Evolutionary conservation across 2,888 invertebrate species (phyloP), one percentile per base, ranked within the genome.

Genomic region (Cosmorhoe ocellata): DNA sequence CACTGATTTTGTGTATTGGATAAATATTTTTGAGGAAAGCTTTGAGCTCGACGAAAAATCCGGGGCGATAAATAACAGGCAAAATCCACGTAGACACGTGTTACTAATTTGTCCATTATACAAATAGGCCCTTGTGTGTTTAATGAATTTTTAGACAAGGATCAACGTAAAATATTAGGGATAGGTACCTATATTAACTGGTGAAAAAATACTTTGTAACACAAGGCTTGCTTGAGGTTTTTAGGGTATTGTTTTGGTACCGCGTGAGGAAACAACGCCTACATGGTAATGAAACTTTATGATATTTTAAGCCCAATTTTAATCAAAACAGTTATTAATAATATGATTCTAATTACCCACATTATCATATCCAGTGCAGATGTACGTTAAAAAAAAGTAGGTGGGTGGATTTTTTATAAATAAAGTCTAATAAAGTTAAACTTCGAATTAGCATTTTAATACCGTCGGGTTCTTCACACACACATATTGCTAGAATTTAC

Each of bases 1-100:
- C 81, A 82, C 88, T 79, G 84, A 89, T 89, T 88, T 78, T 79
- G 73, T 79, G 74, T 83, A 85, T 82, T 85, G 84, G 86, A 82
- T 84, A 83, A 84, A 87, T 84, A 85, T 84, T 85, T 80, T 84
- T 75, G 76, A 76, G 84, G 83, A 89, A 88, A 85, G 72, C 67
- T 22, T 10, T 5, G 36, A 11, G 11, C 10, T n/a, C 58, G 78
- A 80, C 45, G 48, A 47, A 56, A 56, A 46, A 50, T 46, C 38
- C 36, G 10, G 43, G 61, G 48, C 63, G 66, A 85, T 90, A 88
- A 88, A 88, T 85, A 80, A 78, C 57, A 71, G 66, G 67, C 69
- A 69, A 75, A 78, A 79, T 74, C 74, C 63, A 66, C 67, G 81
- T 77, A 71, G 85, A 86, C 87, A 86, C 73, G 86, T 89, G 89